These are phyloP conservation scores for Drosophila leontia DNA, from an alignment of 1,140 invertebrate genomes.

Conservation along the genomic window DNA sequence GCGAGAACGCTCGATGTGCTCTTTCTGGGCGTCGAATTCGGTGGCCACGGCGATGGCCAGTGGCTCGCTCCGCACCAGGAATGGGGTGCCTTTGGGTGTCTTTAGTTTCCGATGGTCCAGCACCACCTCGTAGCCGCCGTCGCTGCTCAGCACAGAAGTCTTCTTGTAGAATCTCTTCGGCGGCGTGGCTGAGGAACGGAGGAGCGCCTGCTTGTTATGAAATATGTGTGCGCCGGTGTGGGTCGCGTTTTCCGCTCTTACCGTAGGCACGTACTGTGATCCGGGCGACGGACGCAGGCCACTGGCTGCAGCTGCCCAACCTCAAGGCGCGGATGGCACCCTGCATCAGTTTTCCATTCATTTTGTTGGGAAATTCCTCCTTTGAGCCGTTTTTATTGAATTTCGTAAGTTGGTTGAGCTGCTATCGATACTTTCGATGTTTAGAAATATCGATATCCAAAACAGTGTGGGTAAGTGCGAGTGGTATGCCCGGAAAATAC, in stretches of 20 bases:
- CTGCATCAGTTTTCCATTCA: slow-evolving; percentile 37
- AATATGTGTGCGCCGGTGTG: slow-evolving; percentile 24
- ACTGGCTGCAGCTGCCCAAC: slow-evolving; percentile 12
- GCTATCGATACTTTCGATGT: not conserved
- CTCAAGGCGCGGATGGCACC: slow-evolving; percentile 42
- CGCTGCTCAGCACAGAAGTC: slow-evolving; percentile 88
- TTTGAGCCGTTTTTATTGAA: not conserved
- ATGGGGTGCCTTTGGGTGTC: slow-evolving; percentile 92
- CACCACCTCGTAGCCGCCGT: slow-evolving; percentile 90
- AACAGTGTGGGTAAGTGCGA: not conserved
- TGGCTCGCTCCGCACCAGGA: slow-evolving; percentile 93
- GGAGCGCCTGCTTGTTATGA: slow-evolving; percentile 62
- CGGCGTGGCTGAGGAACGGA: slow-evolving; percentile 76
- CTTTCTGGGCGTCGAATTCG: slow-evolving; percentile 96
- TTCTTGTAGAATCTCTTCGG: slow-evolving; percentile 90
- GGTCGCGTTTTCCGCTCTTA: slow-evolving; percentile 10
- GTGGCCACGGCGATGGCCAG: slow-evolving; percentile 95
- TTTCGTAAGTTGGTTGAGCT: not conserved
- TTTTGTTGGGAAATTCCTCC: slow-evolving; percentile 14
- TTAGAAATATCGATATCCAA: not conserved
- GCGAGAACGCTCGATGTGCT: slow-evolving; percentile 90
- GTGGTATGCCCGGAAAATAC: not conserved
- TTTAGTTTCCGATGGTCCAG: slow-evolving; percentile 94
- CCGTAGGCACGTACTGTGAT: slow-evolving; percentile 55
- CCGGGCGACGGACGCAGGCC: not conserved